Conservation (phyloP, 2,113 vertebrate species). For the Lanius ludovicianus region DNA sequence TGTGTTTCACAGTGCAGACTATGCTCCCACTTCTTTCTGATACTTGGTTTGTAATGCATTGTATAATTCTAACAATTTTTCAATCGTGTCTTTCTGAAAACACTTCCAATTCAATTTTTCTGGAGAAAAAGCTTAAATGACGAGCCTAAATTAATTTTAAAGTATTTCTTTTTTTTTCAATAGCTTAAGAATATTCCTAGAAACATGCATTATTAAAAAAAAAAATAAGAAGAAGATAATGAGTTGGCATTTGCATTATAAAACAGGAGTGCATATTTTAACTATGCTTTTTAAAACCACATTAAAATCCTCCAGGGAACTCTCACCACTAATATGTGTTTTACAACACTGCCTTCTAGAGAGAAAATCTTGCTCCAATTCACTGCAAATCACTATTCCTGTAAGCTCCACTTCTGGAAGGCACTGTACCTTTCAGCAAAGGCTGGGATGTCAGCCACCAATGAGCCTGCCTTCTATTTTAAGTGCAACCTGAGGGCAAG, state of each 20-base stretch:
- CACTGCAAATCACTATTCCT: background rate
- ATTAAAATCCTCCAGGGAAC: constrained; percentile 1
- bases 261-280: constrained; percentile 20
- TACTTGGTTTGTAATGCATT: background rate
- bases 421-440: background rate
- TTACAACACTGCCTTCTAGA: constrained; percentile 64
- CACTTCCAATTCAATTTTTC: background rate
- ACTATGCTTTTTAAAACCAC: background rate
- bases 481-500: background rate
- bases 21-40: background rate
- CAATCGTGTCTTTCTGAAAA: background rate
- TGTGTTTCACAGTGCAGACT: background rate
- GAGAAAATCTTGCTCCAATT: constrained; percentile 15
- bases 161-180: background rate
- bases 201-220: background rate
- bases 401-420: background rate
- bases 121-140: background rate
- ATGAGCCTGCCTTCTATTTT: constrained; percentile 1
- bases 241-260: background rate
- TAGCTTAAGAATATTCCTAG: background rate
- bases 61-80: background rate
- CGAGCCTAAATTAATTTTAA: background rate
- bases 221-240: background rate
- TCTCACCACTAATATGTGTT: background rate
- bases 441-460: background rate